Percentiles rank a stretch among this genome's conserved stretches.
Evolutionary conservation across 1,140 invertebrate genomes (phyloP).

Genomic region (Cephus cinctus): DNA sequence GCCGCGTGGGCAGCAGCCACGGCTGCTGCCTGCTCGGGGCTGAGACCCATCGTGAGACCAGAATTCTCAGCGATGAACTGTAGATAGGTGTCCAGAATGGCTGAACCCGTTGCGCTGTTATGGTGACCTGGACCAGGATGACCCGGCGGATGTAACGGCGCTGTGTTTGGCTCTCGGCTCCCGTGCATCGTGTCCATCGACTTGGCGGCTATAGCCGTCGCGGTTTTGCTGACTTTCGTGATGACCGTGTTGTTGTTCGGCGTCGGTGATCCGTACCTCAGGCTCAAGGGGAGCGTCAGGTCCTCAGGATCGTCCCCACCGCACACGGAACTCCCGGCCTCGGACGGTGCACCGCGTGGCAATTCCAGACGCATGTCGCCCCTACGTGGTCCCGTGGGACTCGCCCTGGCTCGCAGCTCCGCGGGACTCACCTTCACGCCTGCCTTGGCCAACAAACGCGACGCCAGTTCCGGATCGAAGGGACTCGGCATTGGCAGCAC

Average conservation of each 20-base stretch:
- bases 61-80: slow-evolving; percentile 82
- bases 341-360: slow-evolving; percentile 61
- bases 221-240: slow-evolving; percentile 40
- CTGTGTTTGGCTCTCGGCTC: slow-evolving; percentile 57
- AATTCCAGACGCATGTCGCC: slow-evolving; percentile 76
- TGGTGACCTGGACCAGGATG: slow-evolving; percentile 47
- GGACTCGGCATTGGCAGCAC: slow-evolving; percentile 87
- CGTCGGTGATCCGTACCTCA: slow-evolving; percentile 47
- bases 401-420: slow-evolving; percentile 76
- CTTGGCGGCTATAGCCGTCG: slow-evolving; percentile 60
- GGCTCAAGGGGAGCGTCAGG: slow-evolving; percentile 63
- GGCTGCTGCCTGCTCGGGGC: slow-evolving; percentile 53
- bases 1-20: slow-evolving; percentile 62
- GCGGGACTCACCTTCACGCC: slow-evolving; percentile 84
- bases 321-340: slow-evolving; percentile 68
- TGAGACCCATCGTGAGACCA: slow-evolving; percentile 58
- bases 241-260: slow-evolving; percentile 53
- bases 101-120: slow-evolving; percentile 65
- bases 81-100: slow-evolving; percentile 79
- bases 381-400: slow-evolving; percentile 77
- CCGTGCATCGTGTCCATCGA: slow-evolving; percentile 59
- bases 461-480: slow-evolving; percentile 84
- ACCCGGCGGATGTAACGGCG: slow-evolving; percentile 36
- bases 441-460: slow-evolving; percentile 77
- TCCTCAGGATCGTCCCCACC: slow-evolving; percentile 81